Conservation (phyloP, 2,113 vertebrate genomes). For the Butorides virescens region DNA sequence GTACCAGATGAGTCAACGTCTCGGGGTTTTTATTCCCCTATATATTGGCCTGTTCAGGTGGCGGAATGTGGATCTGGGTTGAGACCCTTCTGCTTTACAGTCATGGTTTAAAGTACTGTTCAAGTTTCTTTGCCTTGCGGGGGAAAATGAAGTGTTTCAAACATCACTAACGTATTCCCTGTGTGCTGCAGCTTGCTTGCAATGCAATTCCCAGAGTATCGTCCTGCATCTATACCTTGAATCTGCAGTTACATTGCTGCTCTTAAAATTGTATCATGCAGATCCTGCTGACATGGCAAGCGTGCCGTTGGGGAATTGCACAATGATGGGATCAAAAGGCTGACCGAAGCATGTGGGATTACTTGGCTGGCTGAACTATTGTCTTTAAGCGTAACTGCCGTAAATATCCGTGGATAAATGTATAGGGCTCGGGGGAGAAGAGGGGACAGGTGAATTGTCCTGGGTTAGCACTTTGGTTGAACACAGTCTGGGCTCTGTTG, state of each 20-base stretch:
- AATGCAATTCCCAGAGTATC: background rate
- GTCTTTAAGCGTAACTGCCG: background rate
- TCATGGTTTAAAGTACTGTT: background rate
- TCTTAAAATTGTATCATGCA: background rate
- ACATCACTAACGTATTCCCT: rapidly evolving
- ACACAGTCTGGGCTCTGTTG: background rate
- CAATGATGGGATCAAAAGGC: background rate
- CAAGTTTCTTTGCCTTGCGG: background rate
- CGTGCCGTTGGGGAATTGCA: background rate
- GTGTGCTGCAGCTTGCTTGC: background rate
- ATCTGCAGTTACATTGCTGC: background rate
- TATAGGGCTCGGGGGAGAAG: background rate
- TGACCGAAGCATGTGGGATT: background rate
- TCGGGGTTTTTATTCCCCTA: background rate
- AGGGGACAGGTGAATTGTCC: background rate
- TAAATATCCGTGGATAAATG: background rate
- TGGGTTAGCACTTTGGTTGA: background rate
- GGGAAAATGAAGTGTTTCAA: background rate
- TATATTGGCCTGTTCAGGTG: background rate
- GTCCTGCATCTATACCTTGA: background rate
- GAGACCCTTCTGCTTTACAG: background rate
- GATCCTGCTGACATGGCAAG: background rate
- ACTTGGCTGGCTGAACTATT: background rate
- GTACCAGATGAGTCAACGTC: background rate
- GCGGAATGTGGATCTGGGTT: background rate